Conservation (phyloP, 1,140 invertebrate species). For the Dendrolimus punctatus region DNA sequence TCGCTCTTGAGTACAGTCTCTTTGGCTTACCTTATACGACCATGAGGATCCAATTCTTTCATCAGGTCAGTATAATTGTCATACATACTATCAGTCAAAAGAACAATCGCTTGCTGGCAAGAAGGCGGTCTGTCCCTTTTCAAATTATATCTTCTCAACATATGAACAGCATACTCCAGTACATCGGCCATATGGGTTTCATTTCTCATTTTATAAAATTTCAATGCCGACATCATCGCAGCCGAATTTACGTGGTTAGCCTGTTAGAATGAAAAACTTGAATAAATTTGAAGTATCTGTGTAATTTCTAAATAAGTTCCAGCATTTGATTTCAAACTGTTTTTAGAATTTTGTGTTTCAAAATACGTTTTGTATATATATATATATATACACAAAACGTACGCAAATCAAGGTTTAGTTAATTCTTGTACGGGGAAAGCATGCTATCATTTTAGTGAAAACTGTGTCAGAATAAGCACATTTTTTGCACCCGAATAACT, state of each 20-base stretch:
- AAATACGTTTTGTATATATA: too few species aligned
- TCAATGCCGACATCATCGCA: conserved; percentile 81
- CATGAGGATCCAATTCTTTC: conserved; percentile 35
- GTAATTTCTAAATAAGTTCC: too few species aligned
- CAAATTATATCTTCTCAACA: conserved; percentile 67
- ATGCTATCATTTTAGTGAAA: too few species aligned
- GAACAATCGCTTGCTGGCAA: conserved; percentile 56
- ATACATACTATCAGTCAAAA: conserved; percentile 51
- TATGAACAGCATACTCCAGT: conserved; percentile 84
- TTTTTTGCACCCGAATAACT: too few species aligned
- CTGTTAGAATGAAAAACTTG: conserved; percentile 44
- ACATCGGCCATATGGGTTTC: conserved; percentile 90
- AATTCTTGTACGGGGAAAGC: too few species aligned
- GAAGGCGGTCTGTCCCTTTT: conserved; percentile 24
- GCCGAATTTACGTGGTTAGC: conserved; percentile 88
- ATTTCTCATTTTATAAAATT: conserved; percentile 78
- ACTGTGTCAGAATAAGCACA: too few species aligned
- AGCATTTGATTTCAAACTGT: too few species aligned
- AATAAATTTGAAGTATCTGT: too few species aligned
- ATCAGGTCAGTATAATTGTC: conserved; percentile 43
- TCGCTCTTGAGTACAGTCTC: too few species aligned
- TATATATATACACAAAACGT: too few species aligned
- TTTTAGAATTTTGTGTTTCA: too few species aligned
- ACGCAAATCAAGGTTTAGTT: too few species aligned
- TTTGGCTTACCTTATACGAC: conserved; percentile 36